Base-by-base conservation (phyloP, 1,140 invertebrate genomes). In the Oryctes rhinoceros region DNA sequence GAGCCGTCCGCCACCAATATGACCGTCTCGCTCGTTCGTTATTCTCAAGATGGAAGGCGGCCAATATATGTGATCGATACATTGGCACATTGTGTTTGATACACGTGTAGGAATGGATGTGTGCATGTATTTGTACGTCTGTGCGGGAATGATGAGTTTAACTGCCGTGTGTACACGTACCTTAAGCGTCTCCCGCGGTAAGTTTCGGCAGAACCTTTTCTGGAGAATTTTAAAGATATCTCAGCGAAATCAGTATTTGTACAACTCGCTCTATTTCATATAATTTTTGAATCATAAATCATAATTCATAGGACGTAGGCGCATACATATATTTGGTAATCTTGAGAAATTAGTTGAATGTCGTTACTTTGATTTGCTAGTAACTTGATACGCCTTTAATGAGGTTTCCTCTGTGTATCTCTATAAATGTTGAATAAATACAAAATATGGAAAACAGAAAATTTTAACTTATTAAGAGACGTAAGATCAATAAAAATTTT, bases 21-120 rank as follows among this genome's bases (percentile, higher is more conserved):
- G 80, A 67, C 83, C 80, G 76, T 79, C 76, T 81, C 80, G 20
- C 44, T 39, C 78, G 79, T 71, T 82, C 83, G 83, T 83, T 84
- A 83, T 83, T 82, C 65, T 83, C 84, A 84, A 84, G 84, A 84
- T 84, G 84, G 84, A 84, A 83, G 84, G 78, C 82, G 77, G 78
- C 82, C 82, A 80, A 84, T 81, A 67, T 67, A 67, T 67, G 65
- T 67, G 65, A 67, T 67, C 65, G 65, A 67, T 76, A 76, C 74
- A 76, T 76, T 76, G 74, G 74, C 74, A 76, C 74, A 76, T 48
- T 76, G 37, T 76, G 35, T 39, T 18, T 37, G 20, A 71, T 30
- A 76, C 30, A 76, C 30, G 37, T 76, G 37, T n/a, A 76, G 9
- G 74, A 35, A 35, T 67, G 65, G 9, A 67, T 67, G 20, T 67